Percentiles rank a stretch among this genome's conserved stretches.
These are phyloP conservation scores for Carterocephalus palaemon DNA, from an alignment of 2,888 invertebrate species.

Conservation along the genomic window DNA sequence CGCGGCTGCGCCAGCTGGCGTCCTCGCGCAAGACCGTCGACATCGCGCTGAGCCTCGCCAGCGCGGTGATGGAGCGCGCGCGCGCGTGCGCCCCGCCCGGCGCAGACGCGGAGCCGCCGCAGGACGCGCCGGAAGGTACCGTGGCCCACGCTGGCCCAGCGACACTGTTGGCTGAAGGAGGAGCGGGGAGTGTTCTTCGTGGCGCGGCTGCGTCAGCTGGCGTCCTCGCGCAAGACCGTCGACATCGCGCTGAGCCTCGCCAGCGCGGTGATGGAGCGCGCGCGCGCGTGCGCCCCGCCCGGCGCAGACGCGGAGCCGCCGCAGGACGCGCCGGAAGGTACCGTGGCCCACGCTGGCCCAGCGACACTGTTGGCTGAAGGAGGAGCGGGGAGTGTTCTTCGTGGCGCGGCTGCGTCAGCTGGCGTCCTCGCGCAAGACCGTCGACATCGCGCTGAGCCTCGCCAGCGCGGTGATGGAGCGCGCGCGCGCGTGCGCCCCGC, in stretches of 20 bases:
- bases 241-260: slow-evolving; percentile 80
- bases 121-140: too few species aligned
- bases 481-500: too few species aligned
- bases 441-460: too few species aligned
- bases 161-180: slow-evolving; percentile 80
- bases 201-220: slow-evolving; percentile 80
- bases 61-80: slow-evolving; percentile 76
- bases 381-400: too few species aligned
- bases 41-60: slow-evolving; percentile 78
- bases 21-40: slow-evolving; percentile 80
- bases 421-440: too few species aligned
- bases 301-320: slow-evolving; percentile 37
- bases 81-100: slow-evolving; percentile 37
- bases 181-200: slow-evolving; percentile 80
- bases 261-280: slow-evolving; percentile 75
- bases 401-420: too few species aligned
- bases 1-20: slow-evolving; percentile 80
- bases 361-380: too few species aligned
- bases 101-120: slow-evolving; percentile 37
- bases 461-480: too few species aligned
- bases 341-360: too few species aligned
- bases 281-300: slow-evolving; percentile 41
- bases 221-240: slow-evolving; percentile 79
- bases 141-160: too few species aligned
- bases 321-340: too few species aligned